Evolutionary conservation across 2,113 vertebrate species (phyloP).

Genomic region (Salvelinus namaycush): DNA sequence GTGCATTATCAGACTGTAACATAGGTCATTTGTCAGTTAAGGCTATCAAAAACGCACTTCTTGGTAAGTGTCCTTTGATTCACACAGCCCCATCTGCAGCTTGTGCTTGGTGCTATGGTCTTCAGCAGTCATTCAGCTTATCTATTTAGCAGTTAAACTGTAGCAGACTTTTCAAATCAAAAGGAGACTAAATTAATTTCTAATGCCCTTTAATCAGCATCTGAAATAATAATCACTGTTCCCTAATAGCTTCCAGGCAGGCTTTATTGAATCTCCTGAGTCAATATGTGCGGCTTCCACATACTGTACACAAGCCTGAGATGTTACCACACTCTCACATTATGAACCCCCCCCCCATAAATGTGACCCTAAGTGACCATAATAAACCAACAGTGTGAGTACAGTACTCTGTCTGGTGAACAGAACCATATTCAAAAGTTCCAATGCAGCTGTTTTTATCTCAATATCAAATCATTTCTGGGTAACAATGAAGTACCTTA

Average conservation of each 20-base stretch:
- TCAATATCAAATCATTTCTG: too few species aligned
- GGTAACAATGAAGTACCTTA: too few species aligned
- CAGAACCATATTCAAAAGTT: slow-evolving; percentile 40
- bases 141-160: slow-evolving; percentile 30
- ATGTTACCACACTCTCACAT: neutral
- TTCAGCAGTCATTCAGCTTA: neutral
- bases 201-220: slow-evolving; percentile 28
- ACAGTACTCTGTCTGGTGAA: slow-evolving; percentile 37
- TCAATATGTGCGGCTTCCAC: slow-evolving; percentile 7
- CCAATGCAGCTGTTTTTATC: too few species aligned
- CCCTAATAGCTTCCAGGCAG: neutral
- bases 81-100: neutral
- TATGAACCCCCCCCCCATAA: neutral
- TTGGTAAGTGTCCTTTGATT: neutral
- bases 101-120: slow-evolving; percentile 4
- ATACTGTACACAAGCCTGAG: neutral
- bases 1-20: too few species aligned
- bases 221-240: slow-evolving; percentile 24
- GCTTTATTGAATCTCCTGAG: slow-evolving; percentile 12
- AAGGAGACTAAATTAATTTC: slow-evolving; percentile 35
- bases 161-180: slow-evolving; percentile 15
- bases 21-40: neutral
- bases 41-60: neutral
- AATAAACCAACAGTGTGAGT: slow-evolving; percentile 31
- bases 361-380: slow-evolving; percentile 16